A percentile compares a stretch with the other conserved stretches of the same genome.
These are phyloP conservation scores for Halcyon chelicuti DNA, from an alignment of 2,797 vertebrate species.

Conservation along the genomic window DNA sequence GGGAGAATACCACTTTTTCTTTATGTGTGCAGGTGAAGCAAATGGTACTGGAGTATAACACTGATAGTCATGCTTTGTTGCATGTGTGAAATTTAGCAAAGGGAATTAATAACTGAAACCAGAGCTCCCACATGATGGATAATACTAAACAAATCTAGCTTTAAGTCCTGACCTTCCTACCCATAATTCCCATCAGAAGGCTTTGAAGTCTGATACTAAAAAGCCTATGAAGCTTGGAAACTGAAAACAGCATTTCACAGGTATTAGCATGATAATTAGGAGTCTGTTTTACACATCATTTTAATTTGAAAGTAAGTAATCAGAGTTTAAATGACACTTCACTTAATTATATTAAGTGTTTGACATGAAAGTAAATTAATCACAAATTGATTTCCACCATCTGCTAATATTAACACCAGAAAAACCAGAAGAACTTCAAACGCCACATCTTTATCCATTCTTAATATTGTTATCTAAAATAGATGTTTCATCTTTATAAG, in stretches of 20 bases:
- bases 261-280: conserved; percentile 58
- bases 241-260: conserved; percentile 38
- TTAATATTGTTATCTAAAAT: neutral
- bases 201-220: conserved; percentile 56
- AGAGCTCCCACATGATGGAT: neutral
- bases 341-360: conserved; percentile 55
- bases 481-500: neutral
- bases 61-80: neutral
- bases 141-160: conserved; percentile 53
- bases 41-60: neutral
- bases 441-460: neutral
- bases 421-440: neutral
- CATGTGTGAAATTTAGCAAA: conserved; percentile 18
- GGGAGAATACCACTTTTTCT: neutral
- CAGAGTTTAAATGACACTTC: conserved; percentile 56
- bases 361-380: conserved; percentile 62
- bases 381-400: conserved; percentile 46
- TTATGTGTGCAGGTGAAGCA: neutral
- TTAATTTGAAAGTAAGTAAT: conserved; percentile 59
- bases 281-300: conserved; percentile 21
- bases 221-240: conserved; percentile 17
- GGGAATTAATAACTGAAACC: conserved; percentile 39
- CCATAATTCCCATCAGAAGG: conserved; percentile 36
- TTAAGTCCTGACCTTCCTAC: conserved; percentile 52
- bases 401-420: neutral